Evolutionary conservation across 2,888 invertebrate genomes (phyloP).

Genomic region (Philereme vetulata): DNA sequence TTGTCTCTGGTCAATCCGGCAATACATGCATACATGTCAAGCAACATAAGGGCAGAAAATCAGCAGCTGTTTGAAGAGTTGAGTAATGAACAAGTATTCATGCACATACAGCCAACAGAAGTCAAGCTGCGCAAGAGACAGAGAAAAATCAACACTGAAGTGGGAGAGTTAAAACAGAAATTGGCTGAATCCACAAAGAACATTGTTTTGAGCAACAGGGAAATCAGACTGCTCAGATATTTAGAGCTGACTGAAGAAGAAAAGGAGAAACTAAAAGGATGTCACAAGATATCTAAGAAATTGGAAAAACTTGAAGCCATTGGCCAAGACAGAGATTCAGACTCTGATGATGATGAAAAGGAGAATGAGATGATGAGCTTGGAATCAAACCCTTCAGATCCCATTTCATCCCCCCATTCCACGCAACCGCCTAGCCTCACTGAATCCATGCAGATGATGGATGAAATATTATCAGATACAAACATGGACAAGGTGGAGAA

Average conservation of each 20-base stretch:
- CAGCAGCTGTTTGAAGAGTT: conserved; percentile 90
- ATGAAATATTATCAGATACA: conserved; percentile 91
- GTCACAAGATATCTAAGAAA: conserved; percentile 96
- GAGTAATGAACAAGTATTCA: conserved; percentile 93
- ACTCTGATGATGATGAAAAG: conserved; percentile 89
- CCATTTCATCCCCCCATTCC: conserved; percentile 88
- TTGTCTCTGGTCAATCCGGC: conserved; percentile 93
- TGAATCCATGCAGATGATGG: conserved; percentile 95
- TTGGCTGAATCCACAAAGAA: conserved; percentile 92
- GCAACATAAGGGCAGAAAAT: conserved; percentile 88
- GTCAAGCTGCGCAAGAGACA: conserved; percentile 94
- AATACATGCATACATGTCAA: conserved; percentile 87
- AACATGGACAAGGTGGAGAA: conserved; percentile 93
- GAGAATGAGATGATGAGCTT: conserved; percentile 91
- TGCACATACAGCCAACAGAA: conserved; percentile 93
- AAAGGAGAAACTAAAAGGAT: conserved; percentile 95
- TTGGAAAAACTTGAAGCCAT: conserved; percentile 94
- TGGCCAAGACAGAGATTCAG: conserved; percentile 89
- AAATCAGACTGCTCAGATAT: conserved; percentile 94
- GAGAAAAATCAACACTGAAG: conserved; percentile 95
- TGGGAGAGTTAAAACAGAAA: conserved; percentile 92
- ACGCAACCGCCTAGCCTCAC: conserved; percentile 92
- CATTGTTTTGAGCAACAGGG: conserved; percentile 95
- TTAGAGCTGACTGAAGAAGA: conserved; percentile 96
- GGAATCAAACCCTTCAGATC: conserved; percentile 91